Evolutionary conservation across 2,113 vertebrate genomes (phyloP), one percentile per base, ranked within the genome.

Genomic region (Sphaerodactylus townsendi): DNA sequence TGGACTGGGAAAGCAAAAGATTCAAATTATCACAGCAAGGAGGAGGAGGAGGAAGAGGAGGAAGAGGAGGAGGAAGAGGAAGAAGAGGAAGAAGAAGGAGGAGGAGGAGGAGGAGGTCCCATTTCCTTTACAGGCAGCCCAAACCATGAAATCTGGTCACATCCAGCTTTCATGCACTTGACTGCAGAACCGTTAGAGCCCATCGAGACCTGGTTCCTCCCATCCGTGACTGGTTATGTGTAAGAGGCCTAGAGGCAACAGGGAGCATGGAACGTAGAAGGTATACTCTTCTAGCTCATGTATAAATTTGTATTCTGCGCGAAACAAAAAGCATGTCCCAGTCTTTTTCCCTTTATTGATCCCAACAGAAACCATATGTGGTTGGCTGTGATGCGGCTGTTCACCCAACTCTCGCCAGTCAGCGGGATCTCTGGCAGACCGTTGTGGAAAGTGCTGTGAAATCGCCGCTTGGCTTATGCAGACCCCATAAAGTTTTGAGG

Each of bases 1-100:
- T 76, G 66, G n/a, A 9, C 30, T 8, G 25, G 72, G 21, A 21
- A 83, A 66, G 59, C 28, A 85, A 44, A 48, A 28, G 28, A 68
- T 75, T 28, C 91, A 10, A 46, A 35, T 37, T 30, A 50, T 37
- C 82, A 62, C 6, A 33, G 53, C 39, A 82, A 87, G 84, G 74
- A n/a, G n/a, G n/a, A n/a, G n/a, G n/a, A n/a, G n/a, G n/a, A n/a
- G n/a, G n/a, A n/a, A n/a, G n/a, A n/a, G n/a, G n/a, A n/a, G n/a
- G n/a, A n/a, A n/a, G n/a, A n/a, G n/a, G n/a, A n/a, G n/a, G n/a
- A n/a, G n/a, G n/a, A n/a, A n/a, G n/a, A n/a, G n/a, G n/a, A n/a
- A n/a, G n/a, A n/a, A n/a, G n/a, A n/a, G n/a, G n/a, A n/a, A n/a
- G n/a, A n/a, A n/a, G n/a, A n/a, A n/a, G n/a, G n/a, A n/a, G n/a